These are phyloP conservation scores for Irena cyanogastra DNA, from an alignment of 2,113 vertebrate species.

Conservation along the genomic window DNA sequence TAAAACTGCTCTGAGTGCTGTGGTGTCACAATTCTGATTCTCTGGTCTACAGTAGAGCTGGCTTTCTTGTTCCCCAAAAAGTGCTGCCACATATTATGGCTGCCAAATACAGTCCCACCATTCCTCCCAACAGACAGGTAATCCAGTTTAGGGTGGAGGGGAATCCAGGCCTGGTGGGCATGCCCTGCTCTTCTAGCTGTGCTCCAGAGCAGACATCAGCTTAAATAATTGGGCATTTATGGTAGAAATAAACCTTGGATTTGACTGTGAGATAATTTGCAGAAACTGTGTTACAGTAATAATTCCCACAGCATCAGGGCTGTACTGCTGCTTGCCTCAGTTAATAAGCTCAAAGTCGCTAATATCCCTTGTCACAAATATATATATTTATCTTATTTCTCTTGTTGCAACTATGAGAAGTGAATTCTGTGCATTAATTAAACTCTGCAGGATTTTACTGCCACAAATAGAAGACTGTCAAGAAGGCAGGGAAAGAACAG, in stretches of 20 bases:
- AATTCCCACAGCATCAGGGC: neutral
- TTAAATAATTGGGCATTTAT: neutral
- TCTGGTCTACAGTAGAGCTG: neutral
- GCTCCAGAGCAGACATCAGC: neutral
- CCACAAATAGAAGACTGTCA: neutral
- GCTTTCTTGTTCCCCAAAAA: neutral
- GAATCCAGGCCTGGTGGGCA: neutral
- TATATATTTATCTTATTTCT: neutral
- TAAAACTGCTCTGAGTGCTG: neutral
- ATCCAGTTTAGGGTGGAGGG: neutral
- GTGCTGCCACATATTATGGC: neutral
- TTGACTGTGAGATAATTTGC: neutral
- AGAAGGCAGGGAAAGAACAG: neutral
- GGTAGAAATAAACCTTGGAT: neutral
- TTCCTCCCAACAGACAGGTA: neutral
- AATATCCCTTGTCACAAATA: neutral
- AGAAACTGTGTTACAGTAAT: neutral
- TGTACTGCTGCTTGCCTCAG: neutral
- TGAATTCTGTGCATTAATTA: neutral
- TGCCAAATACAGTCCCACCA: fast-evolving
- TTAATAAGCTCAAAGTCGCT: neutral
- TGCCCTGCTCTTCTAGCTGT: neutral
- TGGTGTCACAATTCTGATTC: neutral
- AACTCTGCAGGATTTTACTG: neutral
- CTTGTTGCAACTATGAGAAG: neutral